These are phyloP conservation scores for Nasonia vitripennis DNA, from an alignment of 1,140 invertebrate genomes.

Conservation along the genomic window DNA sequence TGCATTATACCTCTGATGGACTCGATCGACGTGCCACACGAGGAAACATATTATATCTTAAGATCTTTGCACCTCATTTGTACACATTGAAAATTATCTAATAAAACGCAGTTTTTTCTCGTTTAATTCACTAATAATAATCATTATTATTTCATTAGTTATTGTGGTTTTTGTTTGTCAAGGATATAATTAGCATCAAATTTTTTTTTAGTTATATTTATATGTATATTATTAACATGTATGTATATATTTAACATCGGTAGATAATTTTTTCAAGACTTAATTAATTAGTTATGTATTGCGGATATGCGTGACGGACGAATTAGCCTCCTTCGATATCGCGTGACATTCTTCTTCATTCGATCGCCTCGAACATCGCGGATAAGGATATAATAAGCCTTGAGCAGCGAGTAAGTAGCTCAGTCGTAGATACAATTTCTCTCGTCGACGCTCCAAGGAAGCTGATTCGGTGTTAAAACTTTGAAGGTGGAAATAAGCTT, in stretches of 20 bases:
- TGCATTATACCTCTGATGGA: neutral
- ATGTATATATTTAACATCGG: conserved; percentile 68
- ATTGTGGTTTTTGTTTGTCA: conserved; percentile 6
- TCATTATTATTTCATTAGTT: neutral
- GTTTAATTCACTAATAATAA: neutral
- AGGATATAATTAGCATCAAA: conserved; percentile 37
- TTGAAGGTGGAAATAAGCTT: conserved; percentile 14
- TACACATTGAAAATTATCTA: conserved; percentile 29
- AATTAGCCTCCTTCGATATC: conserved; percentile 20
- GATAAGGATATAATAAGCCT: too few relatives aligned
- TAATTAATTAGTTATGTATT: conserved; percentile 50
- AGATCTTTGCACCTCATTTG: neutral
- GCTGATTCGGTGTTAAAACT: neutral
- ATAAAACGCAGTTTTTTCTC: neutral
- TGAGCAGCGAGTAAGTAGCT: too few relatives aligned
- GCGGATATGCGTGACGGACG: neutral
- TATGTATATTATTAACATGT: conserved; percentile 67
- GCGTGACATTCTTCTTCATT: too few relatives aligned
- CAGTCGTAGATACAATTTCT: neutral
- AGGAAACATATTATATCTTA: neutral
- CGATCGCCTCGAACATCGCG: too few relatives aligned
- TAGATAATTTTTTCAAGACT: conserved; percentile 68
- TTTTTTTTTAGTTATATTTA: conserved; percentile 34
- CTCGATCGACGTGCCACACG: neutral
- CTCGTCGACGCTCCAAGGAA: neutral